Conservation (phyloP, 2,113 vertebrate genomes). For the Erythrolamprus reginae region DNA sequence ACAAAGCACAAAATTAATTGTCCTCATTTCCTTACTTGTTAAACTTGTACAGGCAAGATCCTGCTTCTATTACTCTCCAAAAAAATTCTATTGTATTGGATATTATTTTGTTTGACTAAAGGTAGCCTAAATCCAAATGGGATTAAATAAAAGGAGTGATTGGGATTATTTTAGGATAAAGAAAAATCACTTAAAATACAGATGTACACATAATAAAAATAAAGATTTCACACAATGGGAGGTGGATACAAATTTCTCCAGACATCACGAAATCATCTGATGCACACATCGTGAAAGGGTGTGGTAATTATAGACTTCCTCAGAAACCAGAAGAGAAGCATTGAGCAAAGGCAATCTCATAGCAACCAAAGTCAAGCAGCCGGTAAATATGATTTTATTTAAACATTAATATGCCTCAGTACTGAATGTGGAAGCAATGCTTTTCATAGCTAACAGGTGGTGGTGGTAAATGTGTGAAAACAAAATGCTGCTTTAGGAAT, state of each 20-base stretch:
- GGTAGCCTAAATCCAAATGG: not conserved
- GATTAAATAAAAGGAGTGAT: not conserved
- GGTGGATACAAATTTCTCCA: not conserved
- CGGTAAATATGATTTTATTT: conserved; percentile 41
- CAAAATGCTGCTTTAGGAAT: not conserved
- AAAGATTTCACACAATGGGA: not conserved
- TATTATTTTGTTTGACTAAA: not conserved
- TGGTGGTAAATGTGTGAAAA: not conserved
- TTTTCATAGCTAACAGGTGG: not conserved
- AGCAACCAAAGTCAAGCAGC: conserved; percentile 41
- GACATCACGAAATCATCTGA: not conserved
- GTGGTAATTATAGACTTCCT: conserved; percentile 16
- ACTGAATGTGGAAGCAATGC: not conserved
- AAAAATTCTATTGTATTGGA: not conserved
- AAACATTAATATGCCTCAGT: not conserved
- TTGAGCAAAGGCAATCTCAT: conserved; percentile 38
- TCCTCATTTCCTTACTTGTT: not conserved
- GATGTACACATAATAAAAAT: not conserved
- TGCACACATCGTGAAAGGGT: not conserved
- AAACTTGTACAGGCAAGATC: not conserved
- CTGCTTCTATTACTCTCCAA: not conserved
- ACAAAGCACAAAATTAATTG: not conserved
- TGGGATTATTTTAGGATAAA: not conserved
- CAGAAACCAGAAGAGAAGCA: conserved; percentile 36
- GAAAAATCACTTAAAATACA: not conserved